Base-by-base conservation (phyloP, 2,888 invertebrate genomes). In the Erpobdella octoculata region DNA sequence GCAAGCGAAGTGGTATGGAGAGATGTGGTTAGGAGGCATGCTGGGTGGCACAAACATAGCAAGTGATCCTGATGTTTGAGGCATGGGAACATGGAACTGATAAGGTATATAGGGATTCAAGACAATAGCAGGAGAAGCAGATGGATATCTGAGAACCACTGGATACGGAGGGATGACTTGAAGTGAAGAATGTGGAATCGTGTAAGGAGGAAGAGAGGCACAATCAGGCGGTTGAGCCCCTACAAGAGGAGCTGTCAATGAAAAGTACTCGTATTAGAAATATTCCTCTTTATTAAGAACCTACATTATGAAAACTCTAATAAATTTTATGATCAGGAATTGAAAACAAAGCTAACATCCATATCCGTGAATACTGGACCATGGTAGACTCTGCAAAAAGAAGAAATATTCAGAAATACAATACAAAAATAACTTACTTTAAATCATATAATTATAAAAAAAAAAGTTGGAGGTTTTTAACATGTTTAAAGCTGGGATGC, bases 1-100 rank as follows among this genome's bases (percentile, higher is more conserved):
- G 15, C 53, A 53, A 28, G 53, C 9, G 21, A 25, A 53, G 21
- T 53, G 53, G 28, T 53, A 53, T 53, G 53, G 53, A 1, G 53
- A 53, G 53, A 53, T 2, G n/a, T 53, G 53, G 28, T 53, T 53
- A 3, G 53, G 53, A 25, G 53, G 53, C 53, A 53, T n/a, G 28
- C 28, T 53, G 5, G 53, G 53, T 53, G 53, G 53, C 53, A 53
- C 15, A 28, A 53, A 53, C 53, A 53, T 53, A 28, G 53, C 53
- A n/a, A 53, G 21, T 8, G 53, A 53, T 53, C 21, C 53, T n/a
- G 53, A 53, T 18, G 53, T 53, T 8, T 21, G 53, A 53, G 53
- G 53, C 53, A 53, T 9, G 21, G 21, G 21, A 21, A 53, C 15
- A 9, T 53, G 41, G 18, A 41, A 53, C 53, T 53, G 53, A 28